Conservation (phyloP, 2,797 vertebrate genomes). For the Ispidina lecontei region DNA sequence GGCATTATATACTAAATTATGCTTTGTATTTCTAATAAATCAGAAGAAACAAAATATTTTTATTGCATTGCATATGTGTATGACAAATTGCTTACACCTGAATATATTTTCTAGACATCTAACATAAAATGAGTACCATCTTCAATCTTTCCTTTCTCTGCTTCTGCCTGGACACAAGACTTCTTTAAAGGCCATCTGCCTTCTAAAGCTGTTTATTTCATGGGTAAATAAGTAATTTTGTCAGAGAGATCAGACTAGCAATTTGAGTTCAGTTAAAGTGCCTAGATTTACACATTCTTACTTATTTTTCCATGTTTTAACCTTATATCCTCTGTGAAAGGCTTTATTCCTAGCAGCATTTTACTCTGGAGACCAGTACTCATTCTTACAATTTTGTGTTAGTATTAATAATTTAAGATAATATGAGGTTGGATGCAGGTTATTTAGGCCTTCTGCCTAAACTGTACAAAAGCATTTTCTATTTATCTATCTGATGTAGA, state of each 20-base stretch:
- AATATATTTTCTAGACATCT: constrained; percentile 11
- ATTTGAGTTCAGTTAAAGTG: constrained; percentile 27
- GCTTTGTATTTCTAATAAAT: neutral
- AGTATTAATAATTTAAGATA: constrained; percentile 57
- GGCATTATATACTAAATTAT: neutral
- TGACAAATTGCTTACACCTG: constrained; percentile 6
- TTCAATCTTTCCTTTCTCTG: constrained; percentile 4
- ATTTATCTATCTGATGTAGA: neutral
- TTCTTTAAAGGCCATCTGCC: neutral
- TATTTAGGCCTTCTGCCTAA: constrained; percentile 9
- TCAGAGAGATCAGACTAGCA: constrained; percentile 13
- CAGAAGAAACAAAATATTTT: neutral
- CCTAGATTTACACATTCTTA: constrained; percentile 49
- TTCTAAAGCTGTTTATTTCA: constrained; percentile 21
- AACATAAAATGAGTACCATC: neutral
- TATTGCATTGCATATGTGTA: neutral
- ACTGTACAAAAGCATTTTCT: neutral
- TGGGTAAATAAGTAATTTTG: constrained; percentile 44
- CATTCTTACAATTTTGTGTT: constrained; percentile 46
- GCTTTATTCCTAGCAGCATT: neutral
- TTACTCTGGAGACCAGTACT: constrained; percentile 1
- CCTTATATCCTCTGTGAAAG: constrained; percentile 28
- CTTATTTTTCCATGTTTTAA: constrained; percentile 56
- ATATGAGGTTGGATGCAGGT: constrained; percentile 9
- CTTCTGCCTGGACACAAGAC: neutral